Base-by-base conservation (phyloP, 2,888 invertebrate species). In the Leptopilina myrica region DNA sequence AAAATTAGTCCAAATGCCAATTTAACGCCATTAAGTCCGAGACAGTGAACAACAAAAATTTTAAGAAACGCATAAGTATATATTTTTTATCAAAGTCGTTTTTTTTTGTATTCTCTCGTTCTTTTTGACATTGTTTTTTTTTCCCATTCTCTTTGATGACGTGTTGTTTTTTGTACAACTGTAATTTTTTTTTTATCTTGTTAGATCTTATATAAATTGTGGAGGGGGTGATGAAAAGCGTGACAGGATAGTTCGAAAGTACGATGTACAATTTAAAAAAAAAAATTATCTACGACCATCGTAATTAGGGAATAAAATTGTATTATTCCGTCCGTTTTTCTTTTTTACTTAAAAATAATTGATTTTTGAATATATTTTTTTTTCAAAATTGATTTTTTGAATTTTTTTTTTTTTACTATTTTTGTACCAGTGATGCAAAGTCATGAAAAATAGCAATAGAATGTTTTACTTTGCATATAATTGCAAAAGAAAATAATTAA, bases 221-320 rank as follows among this genome's bases (percentile, higher is more conserved):
- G 73, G 40, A 73, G 73, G 26, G 33, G 56, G 33, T 1, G 33
- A 33, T 33, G 33, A n/a, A 56, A 73, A 73, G 33, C n/a, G 26
- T 73, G 73, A 73, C n/a, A n/a, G 33, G 9, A 11, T 26, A 56
- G 4, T n/a, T 8, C 5, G 33, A 73, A 33, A 33, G 40, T 33
- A n/a, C 33, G 33, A 73, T 56, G 33, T 56, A 73, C 33, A 56
- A 56, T 73, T 73, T 56, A 73, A 12, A 11, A 12, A 11, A 49
- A 49, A 49, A 49, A 49, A n/a, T 20, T 73, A 33, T 73, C 33
- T 33, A 73, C 14, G 56, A 56, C 73, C 73, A 56, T 73, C 73
- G 73, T 73, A 33, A 9, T 2, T 53, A 56, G 26, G 33, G 33
- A 73, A 56, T 56, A 56, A 73, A 73, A 56, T 33, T 33, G 33